Evolutionary conservation across 1,140 invertebrate genomes (phyloP).

Genomic region (Drosophila rhopaloa): DNA sequence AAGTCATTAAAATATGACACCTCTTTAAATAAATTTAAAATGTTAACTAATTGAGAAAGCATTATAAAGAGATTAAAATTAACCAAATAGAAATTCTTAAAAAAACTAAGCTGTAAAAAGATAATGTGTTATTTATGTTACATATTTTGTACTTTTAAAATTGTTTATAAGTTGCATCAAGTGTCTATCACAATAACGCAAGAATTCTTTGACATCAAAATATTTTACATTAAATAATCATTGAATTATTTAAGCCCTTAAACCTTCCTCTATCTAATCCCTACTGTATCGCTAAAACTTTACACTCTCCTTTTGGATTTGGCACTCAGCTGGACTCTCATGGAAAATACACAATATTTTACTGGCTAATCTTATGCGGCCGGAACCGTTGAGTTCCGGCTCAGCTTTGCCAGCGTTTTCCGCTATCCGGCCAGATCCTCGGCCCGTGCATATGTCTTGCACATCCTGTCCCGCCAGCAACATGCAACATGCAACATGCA

Average conservation of each 20-base stretch:
- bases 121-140: too few species aligned
- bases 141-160: too few species aligned
- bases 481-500: constrained; percentile 33
- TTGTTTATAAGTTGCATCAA: too few species aligned
- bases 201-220: too few species aligned
- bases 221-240: neutral
- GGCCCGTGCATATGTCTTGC: constrained; percentile 65
- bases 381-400: constrained; percentile 66
- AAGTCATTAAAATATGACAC: too few species aligned
- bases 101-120: too few species aligned
- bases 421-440: constrained; percentile 38
- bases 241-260: neutral
- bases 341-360: constrained; percentile 70
- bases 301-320: constrained; percentile 36
- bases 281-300: constrained; percentile 38
- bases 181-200: too few species aligned
- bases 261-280: neutral
- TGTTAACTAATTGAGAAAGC: too few species aligned
- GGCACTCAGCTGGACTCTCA: constrained; percentile 47
- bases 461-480: constrained; percentile 34
- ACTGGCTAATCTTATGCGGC: constrained; percentile 70
- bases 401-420: constrained; percentile 72
- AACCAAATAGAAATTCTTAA: too few species aligned
- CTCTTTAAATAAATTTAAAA: too few species aligned
- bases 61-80: too few species aligned